Percentiles rank a stretch among this genome's conserved stretches.
Conservation (phyloP, 2,888 invertebrate species). For the Linnaemya vulpina region DNA sequence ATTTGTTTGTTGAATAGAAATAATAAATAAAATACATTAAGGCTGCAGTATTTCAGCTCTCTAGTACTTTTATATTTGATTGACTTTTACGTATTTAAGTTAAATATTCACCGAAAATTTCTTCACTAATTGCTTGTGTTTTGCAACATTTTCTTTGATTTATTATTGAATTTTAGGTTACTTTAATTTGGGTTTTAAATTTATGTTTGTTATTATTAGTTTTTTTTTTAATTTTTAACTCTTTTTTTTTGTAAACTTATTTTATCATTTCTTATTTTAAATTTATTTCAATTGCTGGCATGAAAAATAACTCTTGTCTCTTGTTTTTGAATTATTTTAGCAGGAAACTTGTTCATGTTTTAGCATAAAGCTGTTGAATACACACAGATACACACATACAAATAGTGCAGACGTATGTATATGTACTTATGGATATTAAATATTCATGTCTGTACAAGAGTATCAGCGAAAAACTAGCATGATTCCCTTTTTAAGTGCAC, state of each 20-base stretch:
- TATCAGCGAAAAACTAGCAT: slow-evolving; percentile 25
- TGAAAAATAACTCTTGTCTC: slow-evolving; percentile 14
- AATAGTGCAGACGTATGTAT: background rate
- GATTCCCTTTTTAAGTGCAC: slow-evolving; percentile 50
- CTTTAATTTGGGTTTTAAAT: slow-evolving; percentile 45
- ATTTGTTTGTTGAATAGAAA: slow-evolving; percentile 51
- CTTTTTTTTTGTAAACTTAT: slow-evolving; percentile 39
- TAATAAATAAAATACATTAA: slow-evolving; percentile 50
- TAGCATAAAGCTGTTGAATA: slow-evolving; percentile 51
- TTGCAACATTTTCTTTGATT: background rate
- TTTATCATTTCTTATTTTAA: slow-evolving; percentile 44
- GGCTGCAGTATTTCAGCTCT: background rate
- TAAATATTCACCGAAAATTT: background rate
- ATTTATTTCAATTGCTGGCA: slow-evolving; percentile 36
- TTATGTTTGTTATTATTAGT: slow-evolving; percentile 40
- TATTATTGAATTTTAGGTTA: background rate
- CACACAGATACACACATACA: background rate
- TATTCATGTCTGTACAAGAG: slow-evolving; percentile 13
- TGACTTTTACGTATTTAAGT: background rate
- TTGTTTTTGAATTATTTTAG: slow-evolving; percentile 42
- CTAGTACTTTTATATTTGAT: background rate
- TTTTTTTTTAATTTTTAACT: slow-evolving; percentile 19
- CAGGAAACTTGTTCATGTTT: slow-evolving; percentile 69
- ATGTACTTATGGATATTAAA: background rate
- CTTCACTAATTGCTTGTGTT: background rate